A percentile compares a stretch with the other conserved stretches of the same genome.
Evolutionary conservation across 2,113 vertebrate species (phyloP).

Genomic region (Oxyruncus cristatus): DNA sequence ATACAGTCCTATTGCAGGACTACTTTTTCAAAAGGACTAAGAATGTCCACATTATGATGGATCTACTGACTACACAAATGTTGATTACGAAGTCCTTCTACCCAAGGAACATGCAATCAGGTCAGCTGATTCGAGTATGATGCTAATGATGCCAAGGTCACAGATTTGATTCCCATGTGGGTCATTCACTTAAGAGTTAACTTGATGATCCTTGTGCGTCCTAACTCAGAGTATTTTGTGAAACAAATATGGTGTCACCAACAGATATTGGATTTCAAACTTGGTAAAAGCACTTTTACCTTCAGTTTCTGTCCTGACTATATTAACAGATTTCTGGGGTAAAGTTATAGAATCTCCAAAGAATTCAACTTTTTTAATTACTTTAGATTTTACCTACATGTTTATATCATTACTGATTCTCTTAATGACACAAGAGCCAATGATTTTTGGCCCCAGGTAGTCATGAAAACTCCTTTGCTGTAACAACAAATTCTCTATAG

Average conservation of each 20-base stretch:
- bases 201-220: neutral
- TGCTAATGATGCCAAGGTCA: neutral
- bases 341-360: neutral
- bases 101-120: neutral
- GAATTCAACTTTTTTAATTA: neutral
- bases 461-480: neutral
- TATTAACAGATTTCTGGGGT: neutral
- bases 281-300: neutral
- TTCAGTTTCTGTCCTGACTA: neutral
- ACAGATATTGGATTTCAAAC: neutral
- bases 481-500: neutral
- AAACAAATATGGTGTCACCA: neutral
- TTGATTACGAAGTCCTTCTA: neutral
- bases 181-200: neutral
- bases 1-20: neutral
- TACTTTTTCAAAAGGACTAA: neutral
- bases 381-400: neutral
- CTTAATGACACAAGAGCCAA: neutral
- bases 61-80: neutral
- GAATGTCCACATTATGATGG: neutral
- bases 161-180: neutral
- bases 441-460: neutral
- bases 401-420: neutral
- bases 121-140: neutral
- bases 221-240: neutral